Evolutionary conservation across 2,888 invertebrate species (phyloP).

Genomic region (Gymnoscelis rufifasciata): DNA sequence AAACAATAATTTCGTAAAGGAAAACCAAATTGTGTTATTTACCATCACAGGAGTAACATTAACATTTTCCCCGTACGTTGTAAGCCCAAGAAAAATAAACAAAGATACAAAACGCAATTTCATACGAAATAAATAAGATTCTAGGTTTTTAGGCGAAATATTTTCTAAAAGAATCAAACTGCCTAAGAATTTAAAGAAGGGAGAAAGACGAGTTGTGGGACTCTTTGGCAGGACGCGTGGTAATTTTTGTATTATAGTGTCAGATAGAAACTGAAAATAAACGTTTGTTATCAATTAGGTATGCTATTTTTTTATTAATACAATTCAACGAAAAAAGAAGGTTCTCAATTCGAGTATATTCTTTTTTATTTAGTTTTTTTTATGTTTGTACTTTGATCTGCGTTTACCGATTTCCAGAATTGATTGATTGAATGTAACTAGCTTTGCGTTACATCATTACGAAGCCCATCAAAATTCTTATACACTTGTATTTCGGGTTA

Average conservation of each 20-base stretch:
- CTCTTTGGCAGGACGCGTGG: not conserved
- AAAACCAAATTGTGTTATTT: not conserved
- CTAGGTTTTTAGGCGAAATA: constrained; percentile 1
- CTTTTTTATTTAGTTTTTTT: too few species aligned
- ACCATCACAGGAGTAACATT: not conserved
- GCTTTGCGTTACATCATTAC: too few species aligned
- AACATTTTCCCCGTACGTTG: not conserved
- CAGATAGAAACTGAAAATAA: too few species aligned
- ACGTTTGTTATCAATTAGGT: too few species aligned
- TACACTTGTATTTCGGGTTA: too few species aligned
- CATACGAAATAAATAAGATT: not conserved
- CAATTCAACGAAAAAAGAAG: too few species aligned
- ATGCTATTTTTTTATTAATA: too few species aligned
- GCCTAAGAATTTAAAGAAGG: not conserved
- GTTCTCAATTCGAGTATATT: too few species aligned
- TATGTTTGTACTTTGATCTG: too few species aligned
- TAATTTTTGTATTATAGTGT: not conserved
- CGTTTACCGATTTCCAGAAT: too few species aligned
- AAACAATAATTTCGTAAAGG: not conserved
- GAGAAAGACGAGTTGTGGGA: not conserved
- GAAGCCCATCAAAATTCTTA: too few species aligned
- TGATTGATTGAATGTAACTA: too few species aligned
- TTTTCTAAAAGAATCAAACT: not conserved
- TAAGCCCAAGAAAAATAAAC: not conserved
- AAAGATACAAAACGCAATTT: not conserved